Base-by-base conservation (phyloP, 2,797 vertebrate genomes). In the Rhadinocentrus ornatus region DNA sequence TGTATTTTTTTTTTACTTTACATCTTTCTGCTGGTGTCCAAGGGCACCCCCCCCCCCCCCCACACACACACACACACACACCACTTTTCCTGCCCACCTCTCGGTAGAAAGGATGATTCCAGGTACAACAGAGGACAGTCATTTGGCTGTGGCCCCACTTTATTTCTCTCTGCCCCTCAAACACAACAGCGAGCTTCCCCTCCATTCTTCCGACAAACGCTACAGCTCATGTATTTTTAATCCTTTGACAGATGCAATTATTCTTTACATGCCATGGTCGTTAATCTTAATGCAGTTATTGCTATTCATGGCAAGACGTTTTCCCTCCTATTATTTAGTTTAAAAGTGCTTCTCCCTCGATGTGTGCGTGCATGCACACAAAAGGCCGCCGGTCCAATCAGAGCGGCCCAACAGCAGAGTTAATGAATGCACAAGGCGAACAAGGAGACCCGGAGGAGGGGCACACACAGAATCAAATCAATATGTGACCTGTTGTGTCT, bases 201-300 rank as follows among this genome's bases (percentile, higher is more conserved):
- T 41, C 68, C 78, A 24, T 48, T 70, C 74, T 81, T 76, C 83
- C 83, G 91, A 89, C 87, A 89, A 90, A 89, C n/a, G 84, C 88
- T 74, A 84, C 82, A 91, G 84, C 86, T 92, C 91, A 93, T 94
- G 92, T 92, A 91, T 92, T 94, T 93, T 92, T 92, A 92, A 94
- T 94, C 88, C 86, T 86, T 91, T 91, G 92, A 92, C 92, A 93
- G 90, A 91, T 85, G 79, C 91, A 93, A 93, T 94, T 92, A 93
- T 93, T 93, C 92, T 93, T 93, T 89, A 93, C 93, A 91, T 70
- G 74, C 91, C 66, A 55, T 77, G 89, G 92, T 94, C 89, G 85
- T 94, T 94, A 93, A 94, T 94, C 92, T 93, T 93, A 94, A 93
- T 93, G 90, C 90, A 91, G 88, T 92, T 92, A 93, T 93, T 93